These are phyloP conservation scores for Leptestheria dahalacensis DNA, from an alignment of 1,140 invertebrate genomes.

Conservation along the genomic window DNA sequence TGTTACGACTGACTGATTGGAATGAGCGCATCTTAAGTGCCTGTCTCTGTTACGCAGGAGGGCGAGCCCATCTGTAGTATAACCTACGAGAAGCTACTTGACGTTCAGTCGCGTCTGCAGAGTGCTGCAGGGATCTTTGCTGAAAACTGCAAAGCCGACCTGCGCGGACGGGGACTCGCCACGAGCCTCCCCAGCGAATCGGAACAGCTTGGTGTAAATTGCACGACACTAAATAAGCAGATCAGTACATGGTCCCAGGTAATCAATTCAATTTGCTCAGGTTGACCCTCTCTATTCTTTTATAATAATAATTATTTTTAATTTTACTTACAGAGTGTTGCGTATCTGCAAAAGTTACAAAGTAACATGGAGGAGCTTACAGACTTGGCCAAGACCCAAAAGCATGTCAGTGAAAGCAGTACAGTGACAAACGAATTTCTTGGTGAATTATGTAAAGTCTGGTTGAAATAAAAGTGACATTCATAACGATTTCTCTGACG, in stretches of 20 bases:
- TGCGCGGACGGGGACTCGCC: background rate
- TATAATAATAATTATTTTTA: too few relatives aligned
- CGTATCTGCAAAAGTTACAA: background rate
- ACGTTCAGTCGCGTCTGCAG: background rate
- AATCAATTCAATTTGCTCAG: too few relatives aligned
- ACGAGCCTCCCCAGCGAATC: background rate
- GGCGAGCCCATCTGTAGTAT: too few relatives aligned
- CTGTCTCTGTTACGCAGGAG: too few relatives aligned
- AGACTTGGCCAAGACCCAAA: background rate
- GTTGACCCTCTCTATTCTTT: too few relatives aligned
- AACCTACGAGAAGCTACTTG: background rate
- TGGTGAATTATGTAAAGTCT: background rate
- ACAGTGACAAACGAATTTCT: background rate
- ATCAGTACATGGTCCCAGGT: too few relatives aligned
- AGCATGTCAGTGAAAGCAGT: background rate
- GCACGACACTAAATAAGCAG: too few relatives aligned
- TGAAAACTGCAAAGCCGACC: background rate
- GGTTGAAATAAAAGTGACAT: background rate
- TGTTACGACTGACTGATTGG: too few relatives aligned
- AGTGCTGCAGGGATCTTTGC: background rate
- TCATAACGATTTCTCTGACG: too few relatives aligned
- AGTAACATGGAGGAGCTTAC: background rate
- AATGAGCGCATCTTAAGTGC: too few relatives aligned
- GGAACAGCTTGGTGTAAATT: background rate
- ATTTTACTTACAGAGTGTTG: background rate